Evolutionary conservation across 2,113 vertebrate genomes (phyloP).

Genomic region (Holacanthus passer): DNA sequence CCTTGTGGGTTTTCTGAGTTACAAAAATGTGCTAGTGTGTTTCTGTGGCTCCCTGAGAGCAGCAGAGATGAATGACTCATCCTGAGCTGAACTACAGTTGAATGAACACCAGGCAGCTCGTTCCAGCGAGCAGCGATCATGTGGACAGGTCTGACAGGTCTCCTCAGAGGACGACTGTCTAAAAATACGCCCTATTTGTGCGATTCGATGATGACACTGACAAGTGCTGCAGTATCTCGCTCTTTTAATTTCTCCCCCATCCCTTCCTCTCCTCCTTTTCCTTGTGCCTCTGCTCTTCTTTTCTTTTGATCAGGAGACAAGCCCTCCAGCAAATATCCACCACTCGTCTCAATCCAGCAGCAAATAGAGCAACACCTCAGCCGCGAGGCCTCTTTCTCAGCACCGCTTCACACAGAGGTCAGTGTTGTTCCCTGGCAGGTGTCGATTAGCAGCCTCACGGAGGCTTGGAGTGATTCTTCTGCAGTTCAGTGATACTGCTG

Average conservation of each 20-base stretch:
- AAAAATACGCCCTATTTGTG: constrained; percentile 60
- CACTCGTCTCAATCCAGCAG: neutral
- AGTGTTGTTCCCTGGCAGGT: neutral
- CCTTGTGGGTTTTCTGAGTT: neutral
- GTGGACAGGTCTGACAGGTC: constrained; percentile 70
- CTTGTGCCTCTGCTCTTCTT: neutral
- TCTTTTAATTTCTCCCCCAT: constrained; percentile 8
- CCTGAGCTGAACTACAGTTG: constrained; percentile 36
- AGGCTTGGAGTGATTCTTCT: neutral
- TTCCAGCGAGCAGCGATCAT: constrained; percentile 37
- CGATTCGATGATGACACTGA: constrained; percentile 56
- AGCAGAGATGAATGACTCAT: constrained; percentile 57
- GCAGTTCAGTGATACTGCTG: neutral
- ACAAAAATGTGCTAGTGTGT: constrained; percentile 42
- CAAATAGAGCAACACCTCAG: neutral
- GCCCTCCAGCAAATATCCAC: neutral
- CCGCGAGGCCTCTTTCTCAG: neutral
- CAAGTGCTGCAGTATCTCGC: constrained; percentile 31
- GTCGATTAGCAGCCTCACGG: constrained; percentile 3
- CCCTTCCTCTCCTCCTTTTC: neutral
- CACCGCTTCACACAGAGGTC: constrained; percentile 22
- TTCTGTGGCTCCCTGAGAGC: constrained; percentile 13
- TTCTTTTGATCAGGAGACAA: constrained; percentile 31
- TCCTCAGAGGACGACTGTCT: constrained; percentile 46
- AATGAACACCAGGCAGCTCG: constrained; percentile 62